Evolutionary conservation across 2,113 vertebrate species (phyloP), one percentile per base, ranked within the genome.

Genomic region (Carassius carassius): DNA sequence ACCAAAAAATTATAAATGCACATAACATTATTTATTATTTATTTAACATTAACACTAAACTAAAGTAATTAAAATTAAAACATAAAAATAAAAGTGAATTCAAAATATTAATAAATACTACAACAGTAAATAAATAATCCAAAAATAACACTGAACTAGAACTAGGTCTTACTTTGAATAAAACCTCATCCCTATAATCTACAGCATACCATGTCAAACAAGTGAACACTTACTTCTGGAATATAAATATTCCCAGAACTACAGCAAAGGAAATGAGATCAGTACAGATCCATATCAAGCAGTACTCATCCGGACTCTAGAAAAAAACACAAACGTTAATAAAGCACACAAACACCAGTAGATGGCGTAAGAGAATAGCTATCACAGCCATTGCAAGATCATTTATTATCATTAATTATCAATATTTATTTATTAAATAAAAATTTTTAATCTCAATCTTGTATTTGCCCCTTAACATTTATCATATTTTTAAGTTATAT

Each of bases 151-250:
- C 1, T 44, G 54, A 19, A 54, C 51, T 17, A 54, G 16, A 54
- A 54, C 51, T 67, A 14, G 21, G 14, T 69, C 16, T 74, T 74
- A 16, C 23, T 74, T 25, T 23, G 6, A 23, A 44, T 56, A 58
- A 19, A 32, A 54, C 8, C 21, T 60, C 1, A 60, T 37, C 32
- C 5, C 17, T n/a, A 13, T n/a, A 60, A 78, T 78, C 19, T 78
- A 32, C 19, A 58, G 11, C 54, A 78, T 32, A 16, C 76, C 29
- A 81, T 23, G 1, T 1, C 3, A 14, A 44, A 69, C 19, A 32
- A 37, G 65, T 35, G 58, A 0, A 60, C 78, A 96, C 98, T 99
- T 96, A 99, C 98, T 99, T 99, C 92, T 99, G 98, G 90, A 98
- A 95, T 92, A 99, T 90, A 92, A 99, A 99, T 93, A 99, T 95